A percentile compares a stretch with the other conserved stretches of the same genome.
These are phyloP conservation scores for Pristionchus exspectatus DNA, from an alignment of 2,888 invertebrate species.

Conservation along the genomic window DNA sequence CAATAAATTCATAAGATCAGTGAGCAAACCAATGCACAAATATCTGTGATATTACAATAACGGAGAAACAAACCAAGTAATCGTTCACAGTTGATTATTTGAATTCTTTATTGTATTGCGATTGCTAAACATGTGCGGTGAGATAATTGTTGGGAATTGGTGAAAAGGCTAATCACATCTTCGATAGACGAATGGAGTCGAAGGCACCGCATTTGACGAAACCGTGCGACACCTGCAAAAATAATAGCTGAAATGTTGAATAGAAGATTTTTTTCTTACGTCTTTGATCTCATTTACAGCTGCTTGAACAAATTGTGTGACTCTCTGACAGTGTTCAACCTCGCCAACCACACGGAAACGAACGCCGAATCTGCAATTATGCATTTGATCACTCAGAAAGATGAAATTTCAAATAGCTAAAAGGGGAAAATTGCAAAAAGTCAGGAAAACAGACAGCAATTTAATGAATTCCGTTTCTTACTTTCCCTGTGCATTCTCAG, in stretches of 20 bases:
- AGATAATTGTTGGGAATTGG: no score
- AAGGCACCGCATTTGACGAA: conserved; percentile 42
- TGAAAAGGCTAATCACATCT: background rate
- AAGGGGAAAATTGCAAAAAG: no score
- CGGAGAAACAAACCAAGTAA: no score
- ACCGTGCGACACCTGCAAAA: conserved; percentile 3
- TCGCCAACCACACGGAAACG: conserved; percentile 47
- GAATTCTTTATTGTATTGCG: no score
- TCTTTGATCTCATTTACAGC: conserved; percentile 35
- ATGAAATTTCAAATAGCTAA: no score
- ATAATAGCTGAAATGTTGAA: background rate
- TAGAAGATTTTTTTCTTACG: background rate
- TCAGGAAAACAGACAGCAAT: no score
- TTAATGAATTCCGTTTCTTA: background rate
- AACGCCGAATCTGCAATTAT: conserved; percentile 33
- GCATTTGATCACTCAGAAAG: background rate
- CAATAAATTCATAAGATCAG: no score
- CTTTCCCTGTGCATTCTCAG: conserved; percentile 36
- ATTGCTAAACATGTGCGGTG: no score
- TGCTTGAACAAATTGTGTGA: conserved; percentile 34
- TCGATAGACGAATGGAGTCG: conserved; percentile 31
- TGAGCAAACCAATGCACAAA: no score
- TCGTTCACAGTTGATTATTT: no score
- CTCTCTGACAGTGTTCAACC: conserved; percentile 41
- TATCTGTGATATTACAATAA: no score